A percentile compares a stretch with the other conserved stretches of the same genome.
Evolutionary conservation across 2,888 invertebrate species (phyloP).

Genomic region (Gibbula magus): DNA sequence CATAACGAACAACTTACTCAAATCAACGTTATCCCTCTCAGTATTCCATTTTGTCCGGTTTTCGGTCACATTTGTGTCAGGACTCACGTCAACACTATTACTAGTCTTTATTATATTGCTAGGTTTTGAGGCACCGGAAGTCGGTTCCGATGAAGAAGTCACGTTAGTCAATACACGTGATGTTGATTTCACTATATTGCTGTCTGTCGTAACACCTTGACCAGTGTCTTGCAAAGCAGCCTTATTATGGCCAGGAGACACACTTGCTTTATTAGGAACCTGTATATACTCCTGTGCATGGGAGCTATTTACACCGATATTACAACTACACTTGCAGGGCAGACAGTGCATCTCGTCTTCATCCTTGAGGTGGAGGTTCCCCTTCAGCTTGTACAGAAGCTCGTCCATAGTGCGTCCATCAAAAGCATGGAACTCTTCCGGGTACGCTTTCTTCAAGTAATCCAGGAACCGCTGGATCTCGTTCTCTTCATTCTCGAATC

Average conservation of each 20-base stretch:
- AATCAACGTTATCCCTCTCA: not conserved
- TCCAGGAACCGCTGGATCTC: constrained; percentile 53
- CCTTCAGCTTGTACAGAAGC: constrained; percentile 43
- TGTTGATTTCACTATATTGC: not conserved
- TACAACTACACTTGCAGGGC: not conserved
- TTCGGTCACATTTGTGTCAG: not conserved
- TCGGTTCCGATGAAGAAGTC: not conserved
- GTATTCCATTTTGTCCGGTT: not conserved
- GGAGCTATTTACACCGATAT: too few species aligned
- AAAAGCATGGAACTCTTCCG: constrained; percentile 43
- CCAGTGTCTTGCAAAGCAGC: not conserved
- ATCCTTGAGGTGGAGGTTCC: constrained; percentile 35
- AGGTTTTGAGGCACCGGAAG: not conserved
- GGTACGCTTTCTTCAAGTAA: constrained; percentile 47
- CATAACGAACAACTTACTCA: constrained; percentile 39
- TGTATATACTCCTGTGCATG: too few species aligned
- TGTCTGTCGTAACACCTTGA: not conserved
- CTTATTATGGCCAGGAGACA: not conserved
- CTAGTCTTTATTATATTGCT: too few species aligned
- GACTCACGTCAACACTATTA: not conserved
- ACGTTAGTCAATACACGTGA: not conserved
- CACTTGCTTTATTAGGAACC: not conserved
- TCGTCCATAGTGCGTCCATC: constrained; percentile 47
- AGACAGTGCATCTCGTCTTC: constrained; percentile 22
- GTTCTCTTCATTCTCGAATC: constrained; percentile 59